Evolutionary conservation across 2,797 vertebrate species (phyloP).

Genomic region (Sebastes matsubarae): DNA sequence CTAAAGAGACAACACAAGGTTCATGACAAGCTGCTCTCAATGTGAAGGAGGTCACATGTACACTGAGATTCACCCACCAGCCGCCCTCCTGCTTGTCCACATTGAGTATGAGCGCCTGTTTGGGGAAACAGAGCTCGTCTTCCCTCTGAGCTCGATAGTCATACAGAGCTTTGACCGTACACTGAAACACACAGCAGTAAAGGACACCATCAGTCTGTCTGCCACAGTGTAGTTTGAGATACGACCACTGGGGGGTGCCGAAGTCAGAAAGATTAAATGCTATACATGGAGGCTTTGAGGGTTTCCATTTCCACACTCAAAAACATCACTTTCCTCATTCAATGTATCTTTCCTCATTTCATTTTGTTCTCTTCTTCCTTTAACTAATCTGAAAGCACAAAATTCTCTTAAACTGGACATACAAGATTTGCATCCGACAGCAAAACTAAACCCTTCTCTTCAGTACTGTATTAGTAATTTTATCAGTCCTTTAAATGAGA

Average conservation of each 20-base stretch:
- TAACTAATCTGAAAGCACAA: background rate
- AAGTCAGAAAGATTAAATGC: background rate
- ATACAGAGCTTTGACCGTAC: conserved; percentile 94
- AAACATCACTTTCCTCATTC: background rate
- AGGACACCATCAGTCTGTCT: background rate
- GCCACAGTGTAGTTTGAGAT: background rate
- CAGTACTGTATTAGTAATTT: no score
- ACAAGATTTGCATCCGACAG: no score
- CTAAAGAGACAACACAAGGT: conserved; percentile 66
- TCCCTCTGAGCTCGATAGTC: conserved; percentile 96
- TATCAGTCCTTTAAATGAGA: no score
- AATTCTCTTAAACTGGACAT: background rate
- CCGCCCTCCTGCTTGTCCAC: conserved; percentile 97
- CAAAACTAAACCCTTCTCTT: no score
- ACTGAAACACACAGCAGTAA: conserved; percentile 75
- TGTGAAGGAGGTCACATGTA: background rate
- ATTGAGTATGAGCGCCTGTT: conserved; percentile 92
- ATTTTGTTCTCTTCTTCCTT: background rate
- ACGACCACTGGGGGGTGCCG: background rate
- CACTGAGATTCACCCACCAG: conserved; percentile 85
- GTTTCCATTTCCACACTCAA: background rate
- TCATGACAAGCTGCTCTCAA: accelerated
- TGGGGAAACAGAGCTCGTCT: conserved; percentile 95
- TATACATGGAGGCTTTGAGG: background rate
- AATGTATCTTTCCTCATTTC: background rate